Conservation (phyloP, 1,140 invertebrate species). For the Drosophila setifemur region DNA sequence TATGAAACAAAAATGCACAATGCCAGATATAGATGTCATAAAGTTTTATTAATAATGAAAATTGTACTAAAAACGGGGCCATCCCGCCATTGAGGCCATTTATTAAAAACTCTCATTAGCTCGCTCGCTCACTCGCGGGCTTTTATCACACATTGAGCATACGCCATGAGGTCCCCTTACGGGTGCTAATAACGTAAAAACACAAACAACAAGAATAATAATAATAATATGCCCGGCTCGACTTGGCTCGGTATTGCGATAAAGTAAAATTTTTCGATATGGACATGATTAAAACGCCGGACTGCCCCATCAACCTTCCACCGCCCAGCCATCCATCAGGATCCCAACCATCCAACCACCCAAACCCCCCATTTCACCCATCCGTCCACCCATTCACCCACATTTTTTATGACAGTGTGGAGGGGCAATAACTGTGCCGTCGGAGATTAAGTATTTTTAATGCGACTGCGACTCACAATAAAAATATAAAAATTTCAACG, state of each 20-base stretch:
- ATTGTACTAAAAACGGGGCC: conserved; percentile 72
- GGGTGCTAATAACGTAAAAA: conserved; percentile 79
- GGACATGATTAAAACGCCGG: conserved; percentile 65
- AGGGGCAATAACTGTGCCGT: conserved; percentile 61
- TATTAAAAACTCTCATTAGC: conserved; percentile 81
- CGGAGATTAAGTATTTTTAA: conserved; percentile 79
- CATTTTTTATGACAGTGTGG: conserved; percentile 23
- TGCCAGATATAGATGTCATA: conserved; percentile 73
- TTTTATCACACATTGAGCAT: conserved; percentile 77
- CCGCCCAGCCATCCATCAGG: neutral
- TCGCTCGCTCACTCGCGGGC: conserved; percentile 24
- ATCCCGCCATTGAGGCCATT: conserved; percentile 56
- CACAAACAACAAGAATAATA: conserved; percentile 62
- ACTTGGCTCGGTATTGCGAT: conserved; percentile 53
- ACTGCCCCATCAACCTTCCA: conserved; percentile 8
- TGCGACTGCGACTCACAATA: conserved; percentile 72
- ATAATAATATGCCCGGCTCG: conserved; percentile 44
- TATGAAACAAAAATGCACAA: conserved; percentile 57
- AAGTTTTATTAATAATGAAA: conserved; percentile 81
- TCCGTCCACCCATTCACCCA: neutral
- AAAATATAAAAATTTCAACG: conserved; percentile 80
- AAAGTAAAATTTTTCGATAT: conserved; percentile 80
- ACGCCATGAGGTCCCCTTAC: conserved; percentile 68
- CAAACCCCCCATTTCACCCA: no score
- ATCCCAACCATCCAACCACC: neutral